A percentile compares a stretch with the other conserved stretches of the same genome.
Conservation (phyloP, 2,888 invertebrate species). For the Lacanobia oleracea region DNA sequence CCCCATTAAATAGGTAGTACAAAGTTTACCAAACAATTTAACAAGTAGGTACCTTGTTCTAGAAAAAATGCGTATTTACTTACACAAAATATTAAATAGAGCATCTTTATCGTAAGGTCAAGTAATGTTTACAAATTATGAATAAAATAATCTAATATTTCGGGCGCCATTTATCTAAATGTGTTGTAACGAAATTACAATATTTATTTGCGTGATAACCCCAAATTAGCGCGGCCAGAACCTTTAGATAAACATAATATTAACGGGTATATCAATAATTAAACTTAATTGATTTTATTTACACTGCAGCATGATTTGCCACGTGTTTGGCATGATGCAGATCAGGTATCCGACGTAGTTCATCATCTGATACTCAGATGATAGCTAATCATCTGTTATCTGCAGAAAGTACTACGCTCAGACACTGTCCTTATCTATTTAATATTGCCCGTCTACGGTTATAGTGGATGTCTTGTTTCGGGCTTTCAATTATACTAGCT, state of each 20-base stretch:
- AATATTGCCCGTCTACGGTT: constrained; percentile 9
- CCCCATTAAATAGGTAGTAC: constrained; percentile 35
- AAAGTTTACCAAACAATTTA: constrained; percentile 23
- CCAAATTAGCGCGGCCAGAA: constrained; percentile 61
- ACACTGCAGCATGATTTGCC: constrained; percentile 8
- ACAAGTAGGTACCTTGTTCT: constrained; percentile 36
- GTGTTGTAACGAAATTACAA: constrained; percentile 45
- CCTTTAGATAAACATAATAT: constrained; percentile 32
- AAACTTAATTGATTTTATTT: constrained; percentile 40
- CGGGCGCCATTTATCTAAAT: constrained; percentile 55
- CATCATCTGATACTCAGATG: constrained; percentile 6
- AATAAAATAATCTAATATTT: constrained; percentile 44
- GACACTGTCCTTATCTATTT: constrained; percentile 1
- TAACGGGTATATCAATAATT: constrained; percentile 34
- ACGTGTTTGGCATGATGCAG: constrained; percentile 19
- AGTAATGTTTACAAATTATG: constrained; percentile 36
- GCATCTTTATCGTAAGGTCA: constrained; percentile 62
- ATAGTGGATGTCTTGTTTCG: not conserved
- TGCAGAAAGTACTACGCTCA: constrained; percentile 29
- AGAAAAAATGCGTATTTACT: constrained; percentile 44
- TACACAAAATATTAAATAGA: constrained; percentile 46
- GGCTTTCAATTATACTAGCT: not conserved
- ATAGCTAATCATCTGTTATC: constrained; percentile 9
- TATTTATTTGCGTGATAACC: constrained; percentile 66
- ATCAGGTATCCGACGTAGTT: constrained; percentile 8